Evolutionary conservation across 2,797 vertebrate species (phyloP), one percentile per base, ranked within the genome.

Genomic region (Acipenser oxyrinchus): DNA sequence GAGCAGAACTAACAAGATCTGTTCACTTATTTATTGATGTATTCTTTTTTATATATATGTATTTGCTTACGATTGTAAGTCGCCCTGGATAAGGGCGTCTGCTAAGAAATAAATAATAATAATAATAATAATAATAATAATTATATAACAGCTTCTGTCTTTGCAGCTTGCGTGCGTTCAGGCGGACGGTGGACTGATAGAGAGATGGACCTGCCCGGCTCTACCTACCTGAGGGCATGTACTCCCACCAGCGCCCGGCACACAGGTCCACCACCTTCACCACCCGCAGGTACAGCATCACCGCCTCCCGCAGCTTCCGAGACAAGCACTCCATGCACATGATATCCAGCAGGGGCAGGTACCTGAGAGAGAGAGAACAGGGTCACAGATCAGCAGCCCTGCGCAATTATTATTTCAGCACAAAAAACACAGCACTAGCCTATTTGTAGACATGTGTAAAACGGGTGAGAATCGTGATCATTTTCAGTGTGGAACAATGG

Each of bases 291-390:
- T 97, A 99, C 0, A 99, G 82, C 7, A 92, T 96, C 11, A 99
- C 96, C 0, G 97, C 96, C 83, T 98, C 97, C 72, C 94, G 89
- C 57, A 99, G 86, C 80, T 99, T 99, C 73, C 93, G 86, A 1
- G 96, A 99, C 68, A 99, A 87, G 82, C 94, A 98, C 76, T 99
- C 96, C 97, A 99, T 96, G 72, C 95, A 99, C 92, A 99, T 95
- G 76, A 99, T 96, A 78, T 99, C 96, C 87, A 97, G 97, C 87
- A 99, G 86, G 63, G 96, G 95, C 73, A 99, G 91, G 82, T 99
- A 99, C 86, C 97, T 99, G 68, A 63, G 76, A 72, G 71, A 82
- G 23, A 37, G 23, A 37, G 23, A 2, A 37, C 23, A 37, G 23
- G 62, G 81, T 69, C 76, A 37, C 23, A 37, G 4, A 37, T 49